Conservation (phyloP, 1,140 invertebrate genomes). For the Mactra quadrangularis region DNA sequence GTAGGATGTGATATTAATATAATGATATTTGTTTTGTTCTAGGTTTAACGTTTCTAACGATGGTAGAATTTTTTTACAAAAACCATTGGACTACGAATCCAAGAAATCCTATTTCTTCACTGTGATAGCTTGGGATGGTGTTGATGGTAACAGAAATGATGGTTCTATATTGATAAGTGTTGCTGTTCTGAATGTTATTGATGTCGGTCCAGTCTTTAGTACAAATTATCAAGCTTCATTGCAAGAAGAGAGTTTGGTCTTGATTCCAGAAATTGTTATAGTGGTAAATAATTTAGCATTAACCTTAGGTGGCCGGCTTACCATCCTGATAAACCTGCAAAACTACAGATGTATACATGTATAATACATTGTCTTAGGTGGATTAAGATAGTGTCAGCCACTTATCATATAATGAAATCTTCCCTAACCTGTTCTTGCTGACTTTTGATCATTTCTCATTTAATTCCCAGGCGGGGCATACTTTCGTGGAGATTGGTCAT, state of each 20-base stretch:
- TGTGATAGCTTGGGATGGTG: slow-evolving; percentile 90
- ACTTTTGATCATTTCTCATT: too few species aligned
- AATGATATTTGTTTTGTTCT: too few species aligned
- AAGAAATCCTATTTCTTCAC: slow-evolving; percentile 90
- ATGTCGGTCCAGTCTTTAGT: slow-evolving; percentile 61
- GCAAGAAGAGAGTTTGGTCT: neutral
- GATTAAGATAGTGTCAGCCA: too few species aligned
- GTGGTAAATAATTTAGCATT: too few species aligned
- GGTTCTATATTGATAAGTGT: slow-evolving; percentile 93
- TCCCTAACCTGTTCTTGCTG: too few species aligned
- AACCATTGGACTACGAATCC: slow-evolving; percentile 92
- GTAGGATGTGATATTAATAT: too few species aligned
- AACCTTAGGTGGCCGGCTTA: slow-evolving; percentile 83
- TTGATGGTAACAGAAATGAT: slow-evolving; percentile 88
- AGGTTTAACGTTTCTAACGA: slow-evolving; percentile 23
- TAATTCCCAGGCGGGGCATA: too few species aligned
- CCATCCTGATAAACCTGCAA: too few species aligned
- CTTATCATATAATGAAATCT: too few species aligned
- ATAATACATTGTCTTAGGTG: too few species aligned
- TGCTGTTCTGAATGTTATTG: slow-evolving; percentile 89
- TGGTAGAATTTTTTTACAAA: slow-evolving; percentile 28
- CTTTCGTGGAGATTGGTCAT: too few species aligned
- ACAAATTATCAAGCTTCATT: slow-evolving; percentile 35
- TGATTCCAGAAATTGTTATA: slow-evolving; percentile 9
- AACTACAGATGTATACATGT: too few species aligned